phyloP scores from a whole-genome alignment of 1,140 invertebrate genomes.

The Apis mellifera region DNA sequence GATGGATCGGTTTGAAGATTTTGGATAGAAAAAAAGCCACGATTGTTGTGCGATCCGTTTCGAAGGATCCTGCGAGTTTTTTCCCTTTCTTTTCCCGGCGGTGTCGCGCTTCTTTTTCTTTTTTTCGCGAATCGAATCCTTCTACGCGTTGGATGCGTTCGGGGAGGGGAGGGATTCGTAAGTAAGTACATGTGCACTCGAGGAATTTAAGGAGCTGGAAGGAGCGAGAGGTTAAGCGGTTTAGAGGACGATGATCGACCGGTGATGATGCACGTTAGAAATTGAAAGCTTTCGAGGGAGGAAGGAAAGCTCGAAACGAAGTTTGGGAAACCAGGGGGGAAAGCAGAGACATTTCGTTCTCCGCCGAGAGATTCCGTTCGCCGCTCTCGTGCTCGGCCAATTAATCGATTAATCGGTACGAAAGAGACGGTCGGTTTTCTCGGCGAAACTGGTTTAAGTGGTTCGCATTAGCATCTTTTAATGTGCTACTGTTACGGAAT shows the following conservation, averaged over 20 bases:
- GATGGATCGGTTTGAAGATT: too few species aligned
- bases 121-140: too few species aligned
- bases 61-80: too few species aligned
- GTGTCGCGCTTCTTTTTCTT: too few species aligned
- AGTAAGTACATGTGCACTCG: neutral
- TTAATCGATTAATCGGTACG: conserved; percentile 41
- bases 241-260: neutral
- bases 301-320: conserved; percentile 15
- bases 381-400: neutral
- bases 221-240: conserved; percentile 22
- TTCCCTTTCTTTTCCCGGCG: neutral
- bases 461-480: conserved; percentile 37
- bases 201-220: neutral
- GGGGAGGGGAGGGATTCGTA: neutral
- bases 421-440: conserved; percentile 7
- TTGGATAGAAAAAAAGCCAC: too few species aligned
- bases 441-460: conserved; percentile 38
- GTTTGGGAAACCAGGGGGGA: neutral
- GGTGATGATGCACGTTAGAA: neutral
- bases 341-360: conserved; percentile 25
- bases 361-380: neutral
- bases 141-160: neutral
- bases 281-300: conserved; percentile 5
- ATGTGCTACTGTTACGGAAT: conserved; percentile 39
- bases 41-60: too few species aligned